These are phyloP conservation scores for Whitmania pigra DNA, from an alignment of 1,140 invertebrate species.

Conservation along the genomic window DNA sequence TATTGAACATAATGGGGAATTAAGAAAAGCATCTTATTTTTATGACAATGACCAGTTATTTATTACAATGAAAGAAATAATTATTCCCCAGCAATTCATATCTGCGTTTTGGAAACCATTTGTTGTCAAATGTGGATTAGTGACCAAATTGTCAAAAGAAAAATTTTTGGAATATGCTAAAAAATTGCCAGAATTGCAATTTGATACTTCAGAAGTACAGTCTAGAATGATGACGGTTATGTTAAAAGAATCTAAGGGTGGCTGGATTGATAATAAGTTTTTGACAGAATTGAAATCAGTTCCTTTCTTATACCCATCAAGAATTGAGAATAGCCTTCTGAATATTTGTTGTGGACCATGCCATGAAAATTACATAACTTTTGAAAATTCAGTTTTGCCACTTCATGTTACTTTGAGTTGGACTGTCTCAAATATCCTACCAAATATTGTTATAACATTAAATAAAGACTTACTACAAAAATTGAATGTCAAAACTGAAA, in stretches of 20 bases:
- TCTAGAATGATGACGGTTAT: background rate
- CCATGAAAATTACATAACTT: background rate
- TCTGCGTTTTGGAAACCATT: slow-evolving; percentile 19
- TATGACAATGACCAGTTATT: background rate
- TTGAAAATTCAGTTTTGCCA: too few species aligned
- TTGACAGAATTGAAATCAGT: background rate
- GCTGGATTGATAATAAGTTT: background rate
- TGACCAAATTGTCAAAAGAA: background rate
- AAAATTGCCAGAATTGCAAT: background rate
- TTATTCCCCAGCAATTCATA: slow-evolving; percentile 19
- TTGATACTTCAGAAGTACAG: background rate
- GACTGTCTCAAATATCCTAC: too few species aligned
- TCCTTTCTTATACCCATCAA: background rate
- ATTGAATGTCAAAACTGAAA: too few species aligned
- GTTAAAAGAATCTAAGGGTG: background rate
- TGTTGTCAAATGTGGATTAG: slow-evolving; percentile 12
- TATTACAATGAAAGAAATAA: background rate
- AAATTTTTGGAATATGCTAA: slow-evolving; percentile 7
- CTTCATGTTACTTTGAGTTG: too few species aligned
- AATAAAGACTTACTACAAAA: too few species aligned
- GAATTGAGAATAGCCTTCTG: background rate
- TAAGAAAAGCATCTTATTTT: background rate
- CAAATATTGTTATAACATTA: too few species aligned
- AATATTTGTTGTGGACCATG: background rate
- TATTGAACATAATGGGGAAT: background rate